A percentile compares a stretch with the other conserved stretches of the same genome.
Evolutionary conservation across 2,113 vertebrate species (phyloP).

Genomic region (Muntiacus muntjak): DNA sequence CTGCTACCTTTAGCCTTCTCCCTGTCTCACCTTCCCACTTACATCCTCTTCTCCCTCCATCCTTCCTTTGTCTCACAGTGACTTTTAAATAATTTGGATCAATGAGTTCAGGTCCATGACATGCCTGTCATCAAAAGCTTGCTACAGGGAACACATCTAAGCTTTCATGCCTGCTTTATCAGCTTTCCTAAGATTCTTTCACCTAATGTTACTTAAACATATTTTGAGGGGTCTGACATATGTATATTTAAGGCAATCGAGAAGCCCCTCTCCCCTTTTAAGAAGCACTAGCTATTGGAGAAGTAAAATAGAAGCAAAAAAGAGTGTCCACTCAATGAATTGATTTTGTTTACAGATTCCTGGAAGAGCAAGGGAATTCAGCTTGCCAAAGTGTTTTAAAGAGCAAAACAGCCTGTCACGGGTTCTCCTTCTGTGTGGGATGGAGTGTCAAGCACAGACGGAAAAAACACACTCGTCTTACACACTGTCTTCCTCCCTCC

Average conservation of each 20-base stretch:
- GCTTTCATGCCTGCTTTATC: neutral
- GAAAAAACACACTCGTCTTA: neutral
- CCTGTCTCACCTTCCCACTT: neutral
- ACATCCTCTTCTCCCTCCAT: neutral
- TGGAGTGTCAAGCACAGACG: neutral
- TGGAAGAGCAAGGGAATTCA: conserved; percentile 17
- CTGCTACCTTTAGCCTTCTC: neutral
- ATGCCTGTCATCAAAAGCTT: neutral
- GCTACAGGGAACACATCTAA: neutral
- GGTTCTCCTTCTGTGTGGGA: neutral
- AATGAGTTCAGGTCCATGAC: neutral
- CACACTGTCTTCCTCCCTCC: neutral
- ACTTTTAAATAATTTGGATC: neutral
- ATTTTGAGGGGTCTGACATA: neutral
- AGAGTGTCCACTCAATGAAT: neutral
- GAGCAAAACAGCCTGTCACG: neutral
- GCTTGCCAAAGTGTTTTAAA: conserved; percentile 18
- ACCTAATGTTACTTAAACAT: neutral
- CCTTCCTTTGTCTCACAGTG: neutral
- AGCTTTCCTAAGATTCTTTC: neutral
- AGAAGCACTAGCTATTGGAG: neutral
- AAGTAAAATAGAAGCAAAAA: neutral
- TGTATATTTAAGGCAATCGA: neutral
- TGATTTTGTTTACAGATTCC: conserved; percentile 30
- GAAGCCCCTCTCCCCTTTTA: neutral